Conservation (phyloP, 2,888 invertebrate genomes). For the Lordiphosa andalusiaca region DNA sequence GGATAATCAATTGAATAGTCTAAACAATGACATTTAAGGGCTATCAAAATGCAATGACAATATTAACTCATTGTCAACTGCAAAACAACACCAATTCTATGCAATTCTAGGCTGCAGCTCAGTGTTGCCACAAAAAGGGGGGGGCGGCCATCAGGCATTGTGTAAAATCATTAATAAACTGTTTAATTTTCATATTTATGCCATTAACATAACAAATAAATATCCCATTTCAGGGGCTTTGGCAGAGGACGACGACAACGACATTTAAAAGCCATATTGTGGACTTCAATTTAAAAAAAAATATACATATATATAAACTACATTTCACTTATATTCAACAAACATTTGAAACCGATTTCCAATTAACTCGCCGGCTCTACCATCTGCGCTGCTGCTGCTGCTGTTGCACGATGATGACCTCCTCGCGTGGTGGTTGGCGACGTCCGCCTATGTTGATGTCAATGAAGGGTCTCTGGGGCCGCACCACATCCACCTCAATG, state of each 20-base stretch:
- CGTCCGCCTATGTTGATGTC: conserved; percentile 63
- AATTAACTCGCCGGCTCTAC: conserved; percentile 35
- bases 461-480: conserved; percentile 55
- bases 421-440: conserved; percentile 51
- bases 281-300: conserved; percentile 56
- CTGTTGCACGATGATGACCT: conserved; percentile 54
- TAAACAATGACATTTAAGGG: too few relatives aligned
- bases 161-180: conserved; percentile 20
- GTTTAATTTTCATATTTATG: conserved; percentile 49
- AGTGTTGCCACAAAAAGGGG: too few relatives aligned
- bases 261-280: conserved; percentile 33
- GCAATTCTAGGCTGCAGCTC: too few relatives aligned
- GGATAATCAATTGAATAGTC: too few relatives aligned
- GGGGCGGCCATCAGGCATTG: conserved; percentile 22
- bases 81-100: too few relatives aligned
- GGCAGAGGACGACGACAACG: conserved; percentile 3
- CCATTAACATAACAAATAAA: conserved; percentile 46
- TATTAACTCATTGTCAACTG: too few relatives aligned
- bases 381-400: conserved; percentile 54
- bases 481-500: conserved; percentile 63
- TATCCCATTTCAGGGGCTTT: conserved; percentile 23
- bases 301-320: conserved; percentile 45
- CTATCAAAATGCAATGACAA: too few relatives aligned
- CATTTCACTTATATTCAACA: conserved; percentile 25
- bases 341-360: conserved; percentile 36